phyloP scores from a whole-genome alignment of 2,113 vertebrate genomes.

The Alces alces region DNA sequence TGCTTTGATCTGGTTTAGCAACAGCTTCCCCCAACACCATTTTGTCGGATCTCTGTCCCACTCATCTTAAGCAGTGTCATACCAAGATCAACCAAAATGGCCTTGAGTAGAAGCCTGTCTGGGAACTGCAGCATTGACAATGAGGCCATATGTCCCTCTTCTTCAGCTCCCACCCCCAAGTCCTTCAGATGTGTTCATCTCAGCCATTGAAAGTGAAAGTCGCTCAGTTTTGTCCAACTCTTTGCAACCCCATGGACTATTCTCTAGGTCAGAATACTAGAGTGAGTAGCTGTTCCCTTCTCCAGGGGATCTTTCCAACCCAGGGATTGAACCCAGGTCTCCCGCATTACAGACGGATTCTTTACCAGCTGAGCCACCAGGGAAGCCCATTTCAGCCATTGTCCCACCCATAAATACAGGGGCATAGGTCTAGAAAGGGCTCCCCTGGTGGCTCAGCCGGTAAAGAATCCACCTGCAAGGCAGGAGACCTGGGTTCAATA shows the following conservation, averaged over 20 bases:
- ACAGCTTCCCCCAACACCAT: neutral
- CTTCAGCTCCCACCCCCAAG: accelerated
- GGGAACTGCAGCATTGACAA: accelerated
- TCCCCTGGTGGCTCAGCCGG: neutral
- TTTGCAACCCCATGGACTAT: neutral
- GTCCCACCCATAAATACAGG: neutral
- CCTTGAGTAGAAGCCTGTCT: neutral
- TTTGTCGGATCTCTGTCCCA: neutral
- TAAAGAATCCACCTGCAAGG: neutral
- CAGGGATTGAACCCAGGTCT: neutral
- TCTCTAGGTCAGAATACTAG: neutral
- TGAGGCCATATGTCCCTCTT: neutral
- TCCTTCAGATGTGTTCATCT: neutral
- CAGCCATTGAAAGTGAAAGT: neutral
- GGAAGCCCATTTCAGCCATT: neutral
- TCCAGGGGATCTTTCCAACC: neutral
- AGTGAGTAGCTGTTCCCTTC: neutral
- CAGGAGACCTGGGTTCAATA: neutral
- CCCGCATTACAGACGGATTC: neutral
- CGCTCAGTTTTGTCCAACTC: neutral
- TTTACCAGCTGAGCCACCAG: neutral
- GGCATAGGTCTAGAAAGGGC: neutral
- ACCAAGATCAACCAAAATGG: neutral
- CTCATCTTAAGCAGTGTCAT: neutral
- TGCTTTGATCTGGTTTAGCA: neutral